phyloP scores from a whole-genome alignment of 2,113 vertebrate genomes.

The Otis tarda region DNA sequence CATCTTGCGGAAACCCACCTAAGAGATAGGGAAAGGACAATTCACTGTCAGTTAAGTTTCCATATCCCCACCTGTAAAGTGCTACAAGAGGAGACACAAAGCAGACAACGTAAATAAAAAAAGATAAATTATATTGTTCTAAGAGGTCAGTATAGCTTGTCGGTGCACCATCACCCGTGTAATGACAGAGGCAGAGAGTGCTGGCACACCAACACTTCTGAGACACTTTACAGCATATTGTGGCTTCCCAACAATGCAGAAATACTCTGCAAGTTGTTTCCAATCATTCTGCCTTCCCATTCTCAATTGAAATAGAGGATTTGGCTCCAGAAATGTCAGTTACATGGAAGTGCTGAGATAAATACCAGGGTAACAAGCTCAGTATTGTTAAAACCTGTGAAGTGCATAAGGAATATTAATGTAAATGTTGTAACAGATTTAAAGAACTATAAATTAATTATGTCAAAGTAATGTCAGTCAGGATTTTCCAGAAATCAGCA shows the following conservation, averaged over 20 bases:
- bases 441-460: constrained; percentile 23
- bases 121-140: background rate
- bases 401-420: background rate
- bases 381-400: background rate
- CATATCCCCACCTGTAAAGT: background rate
- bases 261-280: background rate
- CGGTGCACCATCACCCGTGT: background rate
- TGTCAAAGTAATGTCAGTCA: background rate
- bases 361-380: background rate
- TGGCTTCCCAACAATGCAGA: constrained; percentile 13
- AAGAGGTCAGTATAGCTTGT: background rate
- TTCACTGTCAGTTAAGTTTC: background rate
- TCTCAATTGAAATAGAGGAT: constrained; percentile 1
- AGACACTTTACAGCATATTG: background rate
- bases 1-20: background rate
- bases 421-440: background rate
- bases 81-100: background rate
- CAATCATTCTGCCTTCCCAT: background rate
- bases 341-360: background rate
- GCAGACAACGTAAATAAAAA: background rate
- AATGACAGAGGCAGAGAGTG: background rate
- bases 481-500: background rate
- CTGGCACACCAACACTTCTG: background rate
- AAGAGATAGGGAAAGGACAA: background rate
- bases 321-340: constrained; percentile 11